Percentiles rank a stretch among this genome's conserved stretches.
Conservation (phyloP, 2,888 invertebrate genomes). For the Matsumyia berberina region DNA sequence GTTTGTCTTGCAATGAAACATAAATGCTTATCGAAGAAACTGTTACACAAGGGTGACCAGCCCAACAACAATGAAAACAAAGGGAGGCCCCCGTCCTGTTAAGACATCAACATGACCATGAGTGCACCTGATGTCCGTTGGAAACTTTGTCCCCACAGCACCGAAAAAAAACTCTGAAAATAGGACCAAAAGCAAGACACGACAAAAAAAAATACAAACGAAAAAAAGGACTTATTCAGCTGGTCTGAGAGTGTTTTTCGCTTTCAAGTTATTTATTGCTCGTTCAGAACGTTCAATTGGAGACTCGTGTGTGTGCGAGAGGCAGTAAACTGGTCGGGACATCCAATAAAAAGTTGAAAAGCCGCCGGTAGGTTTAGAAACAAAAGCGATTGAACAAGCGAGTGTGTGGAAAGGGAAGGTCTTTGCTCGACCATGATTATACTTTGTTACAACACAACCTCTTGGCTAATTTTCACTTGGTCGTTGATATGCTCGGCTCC, state of each 20-base stretch:
- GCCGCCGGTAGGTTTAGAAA: constrained; percentile 6
- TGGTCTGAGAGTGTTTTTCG: constrained; percentile 17
- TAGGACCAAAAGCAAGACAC: background rate
- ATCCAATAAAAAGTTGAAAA: constrained; percentile 44
- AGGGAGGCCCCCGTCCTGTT: constrained; percentile 32
- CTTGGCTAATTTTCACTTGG: constrained; percentile 40
- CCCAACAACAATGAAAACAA: constrained; percentile 53
- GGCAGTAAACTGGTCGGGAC: constrained; percentile 21
- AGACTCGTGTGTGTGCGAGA: constrained; percentile 3
- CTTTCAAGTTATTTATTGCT: constrained; percentile 58
- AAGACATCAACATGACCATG: constrained; percentile 68
- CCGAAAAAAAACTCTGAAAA: constrained; percentile 9
- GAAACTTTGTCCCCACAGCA: constrained; percentile 38
- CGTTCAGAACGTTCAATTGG: constrained; percentile 13
- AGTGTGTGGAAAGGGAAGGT: constrained; percentile 5
- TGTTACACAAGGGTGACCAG: constrained; percentile 51
- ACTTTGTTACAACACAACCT: background rate
- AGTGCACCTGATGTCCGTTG: constrained; percentile 71
- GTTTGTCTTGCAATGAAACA: constrained; percentile 61
- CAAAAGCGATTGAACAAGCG: background rate
- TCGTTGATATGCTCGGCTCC: background rate
- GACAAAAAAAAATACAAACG: too few relatives aligned
- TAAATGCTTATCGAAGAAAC: constrained; percentile 63
- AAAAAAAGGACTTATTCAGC: constrained; percentile 8
- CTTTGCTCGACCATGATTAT: background rate